A percentile compares a stretch with the other conserved stretches of the same genome.
Conservation (phyloP, 2,113 vertebrate genomes). For the Eptesicus fuscus region DNA sequence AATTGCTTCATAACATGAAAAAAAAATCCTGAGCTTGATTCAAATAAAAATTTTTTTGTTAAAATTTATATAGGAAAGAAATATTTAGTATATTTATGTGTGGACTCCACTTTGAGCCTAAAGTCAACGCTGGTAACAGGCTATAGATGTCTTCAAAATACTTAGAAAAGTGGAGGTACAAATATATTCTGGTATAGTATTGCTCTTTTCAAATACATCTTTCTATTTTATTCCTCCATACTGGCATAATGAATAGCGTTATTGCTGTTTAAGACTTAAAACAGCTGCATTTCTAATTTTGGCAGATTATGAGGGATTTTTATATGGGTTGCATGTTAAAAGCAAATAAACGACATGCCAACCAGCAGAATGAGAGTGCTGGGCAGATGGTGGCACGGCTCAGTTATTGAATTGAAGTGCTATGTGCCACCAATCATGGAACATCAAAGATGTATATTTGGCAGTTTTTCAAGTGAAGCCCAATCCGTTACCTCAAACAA, state of each 20-base stretch:
- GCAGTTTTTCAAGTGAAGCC: constrained; percentile 51
- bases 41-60: constrained; percentile 36
- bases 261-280: constrained; percentile 66
- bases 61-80: not conserved
- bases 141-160: not conserved
- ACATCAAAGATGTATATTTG: constrained; percentile 13
- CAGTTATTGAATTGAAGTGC: constrained; percentile 43
- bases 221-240: constrained; percentile 57
- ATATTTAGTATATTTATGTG: not conserved
- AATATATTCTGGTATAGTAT: not conserved
- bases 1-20: constrained; percentile 33
- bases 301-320: constrained; percentile 65
- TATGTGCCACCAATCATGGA: constrained; percentile 30
- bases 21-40: not conserved
- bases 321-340: constrained; percentile 65
- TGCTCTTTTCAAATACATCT: constrained; percentile 53
- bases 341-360: constrained; percentile 57
- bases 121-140: constrained; percentile 20
- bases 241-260: constrained; percentile 58
- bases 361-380: constrained; percentile 55
- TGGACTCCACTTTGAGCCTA: not conserved
- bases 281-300: constrained; percentile 73
- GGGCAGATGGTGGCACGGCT: constrained; percentile 22
- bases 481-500: constrained; percentile 18
- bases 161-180: constrained; percentile 34